Evolutionary conservation across 1,140 invertebrate species (phyloP), one percentile per base, ranked within the genome.

Genomic region (Drosophila eugracilis): DNA sequence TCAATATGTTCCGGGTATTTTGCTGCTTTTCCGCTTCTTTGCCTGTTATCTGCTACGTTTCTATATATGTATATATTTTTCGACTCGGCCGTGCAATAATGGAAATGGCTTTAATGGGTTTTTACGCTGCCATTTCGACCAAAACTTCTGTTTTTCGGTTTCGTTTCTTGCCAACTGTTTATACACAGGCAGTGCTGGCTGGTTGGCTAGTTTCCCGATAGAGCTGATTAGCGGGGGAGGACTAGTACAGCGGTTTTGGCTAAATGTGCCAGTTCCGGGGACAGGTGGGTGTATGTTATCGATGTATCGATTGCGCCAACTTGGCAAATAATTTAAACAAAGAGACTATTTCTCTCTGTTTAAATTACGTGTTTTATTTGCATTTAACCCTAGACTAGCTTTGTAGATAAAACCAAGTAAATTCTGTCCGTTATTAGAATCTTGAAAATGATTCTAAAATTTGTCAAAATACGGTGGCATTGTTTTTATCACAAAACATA

Each of bases 91-190:
- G 36, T 36, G 37, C 55, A 48, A 47, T 36, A 26, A 21, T 39
- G 21, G 26, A 48, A 49, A 59, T 55, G 37, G 17, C 12, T 41
- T 72, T 47, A 47, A 47, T 47, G 24, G 44, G 14, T 47, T 63
- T 74, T 74, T 73, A 69, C 72, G 52, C 45, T 60, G 58, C 42
- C 58, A 67, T 69, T 76, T 50, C 24, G 26, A 6, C 17, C 21
- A 55, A 62, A 67, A 32, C 75, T 32, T 52, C 36, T 41, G 47
- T 75, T 57, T 57, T 55, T 44, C 39, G 32, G 12, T 44, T 54
- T 30, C 32, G 36, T 70, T 59, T 47, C 59, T 49, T 58, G 76
- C 69, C 79, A 84, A 80, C 81, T 86, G 81, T 86, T 86, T 85
- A 86, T 78, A 71, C 73, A 81, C 72, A 80, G 34, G 19, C 24